A percentile compares a stretch with the other conserved stretches of the same genome.
Conservation (phyloP, 2,797 vertebrate species). For the Ficedula albicollis region DNA sequence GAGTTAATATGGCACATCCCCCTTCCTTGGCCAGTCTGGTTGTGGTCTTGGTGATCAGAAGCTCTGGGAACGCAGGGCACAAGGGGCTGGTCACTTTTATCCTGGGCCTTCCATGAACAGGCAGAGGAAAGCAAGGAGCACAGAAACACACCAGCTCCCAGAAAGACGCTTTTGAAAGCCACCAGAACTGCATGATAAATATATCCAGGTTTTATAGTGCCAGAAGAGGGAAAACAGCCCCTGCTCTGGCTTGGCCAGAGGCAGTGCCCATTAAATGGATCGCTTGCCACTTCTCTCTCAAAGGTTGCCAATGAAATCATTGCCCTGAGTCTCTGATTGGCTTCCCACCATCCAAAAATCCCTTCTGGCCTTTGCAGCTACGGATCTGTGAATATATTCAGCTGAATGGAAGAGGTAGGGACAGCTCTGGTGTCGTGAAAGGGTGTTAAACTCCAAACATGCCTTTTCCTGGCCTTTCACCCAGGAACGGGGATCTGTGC, state of each 20-base stretch:
- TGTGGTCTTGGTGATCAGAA: not conserved
- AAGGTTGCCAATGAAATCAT: not conserved
- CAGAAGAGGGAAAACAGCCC: not conserved
- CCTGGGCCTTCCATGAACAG: not conserved
- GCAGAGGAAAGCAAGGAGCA: not conserved
- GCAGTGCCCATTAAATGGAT: not conserved
- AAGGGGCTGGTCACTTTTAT: not conserved
- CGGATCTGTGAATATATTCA: not conserved
- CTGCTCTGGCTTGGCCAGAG: not conserved
- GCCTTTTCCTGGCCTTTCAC: not conserved
- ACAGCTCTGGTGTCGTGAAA: not conserved
- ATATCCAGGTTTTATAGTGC: not conserved
- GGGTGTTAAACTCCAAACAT: accelerated
- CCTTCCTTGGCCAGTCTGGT: not conserved
- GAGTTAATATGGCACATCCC: not conserved
- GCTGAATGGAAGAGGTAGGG: not conserved
- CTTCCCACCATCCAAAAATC: not conserved
- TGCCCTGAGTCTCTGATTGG: not conserved
- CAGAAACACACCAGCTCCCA: not conserved
- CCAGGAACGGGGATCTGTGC: not conserved
- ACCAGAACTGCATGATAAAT: not conserved
- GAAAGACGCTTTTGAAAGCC: not conserved
- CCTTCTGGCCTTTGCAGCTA: not conserved
- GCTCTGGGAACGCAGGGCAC: not conserved
- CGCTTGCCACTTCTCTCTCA: not conserved